Evolutionary conservation across 2,797 vertebrate genomes (phyloP).

Genomic region (Ptychadena robeensis): DNA sequence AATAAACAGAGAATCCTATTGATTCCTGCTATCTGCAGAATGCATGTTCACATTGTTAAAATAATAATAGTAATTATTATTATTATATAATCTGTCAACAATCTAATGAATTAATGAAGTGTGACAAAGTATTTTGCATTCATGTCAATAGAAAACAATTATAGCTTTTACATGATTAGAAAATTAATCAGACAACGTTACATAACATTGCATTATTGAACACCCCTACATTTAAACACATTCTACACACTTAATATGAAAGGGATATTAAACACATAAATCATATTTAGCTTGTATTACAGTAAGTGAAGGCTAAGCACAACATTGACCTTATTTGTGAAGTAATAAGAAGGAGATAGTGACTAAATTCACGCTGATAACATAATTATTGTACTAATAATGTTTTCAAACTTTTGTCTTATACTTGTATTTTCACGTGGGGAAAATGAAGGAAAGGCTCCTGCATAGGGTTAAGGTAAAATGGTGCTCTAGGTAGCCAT

Average conservation of each 20-base stretch:
- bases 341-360: neutral
- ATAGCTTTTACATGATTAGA: slow-evolving; percentile 45
- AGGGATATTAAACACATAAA: slow-evolving; percentile 41
- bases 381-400: neutral
- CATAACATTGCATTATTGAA: slow-evolving; percentile 35
- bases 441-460: neutral
- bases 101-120: slow-evolving; percentile 48
- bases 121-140: slow-evolving; percentile 49
- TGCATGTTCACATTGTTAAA: slow-evolving; percentile 17
- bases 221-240: slow-evolving; percentile 25
- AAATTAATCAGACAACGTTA: slow-evolving; percentile 42
- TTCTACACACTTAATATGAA: slow-evolving; percentile 37
- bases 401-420: neutral
- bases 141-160: slow-evolving; percentile 40
- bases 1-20: slow-evolving; percentile 6
- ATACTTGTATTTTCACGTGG: neutral
- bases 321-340: neutral
- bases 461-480: no score
- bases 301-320: neutral
- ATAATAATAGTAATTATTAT: slow-evolving; percentile 39
- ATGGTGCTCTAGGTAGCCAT: no score
- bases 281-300: slow-evolving; percentile 2
- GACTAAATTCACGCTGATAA: neutral
- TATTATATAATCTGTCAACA: slow-evolving; percentile 43
- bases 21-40: slow-evolving; percentile 7